A percentile compares a stretch with the other conserved stretches of the same genome.
Conservation (phyloP, 2,888 invertebrate genomes). For the Erannis defoliaria region DNA sequence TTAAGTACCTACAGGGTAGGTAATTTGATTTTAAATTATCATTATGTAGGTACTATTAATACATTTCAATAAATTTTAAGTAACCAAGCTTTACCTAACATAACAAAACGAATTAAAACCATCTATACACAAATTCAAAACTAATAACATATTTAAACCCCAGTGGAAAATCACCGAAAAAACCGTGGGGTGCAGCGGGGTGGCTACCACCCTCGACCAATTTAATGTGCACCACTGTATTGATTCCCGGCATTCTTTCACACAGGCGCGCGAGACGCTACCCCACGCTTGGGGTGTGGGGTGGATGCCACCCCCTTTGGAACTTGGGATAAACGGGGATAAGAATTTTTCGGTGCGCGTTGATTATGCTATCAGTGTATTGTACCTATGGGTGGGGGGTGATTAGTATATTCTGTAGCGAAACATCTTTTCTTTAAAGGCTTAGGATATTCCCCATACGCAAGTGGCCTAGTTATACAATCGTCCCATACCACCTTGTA, state of each 20-base stretch:
- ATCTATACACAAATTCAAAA: conserved; percentile 30
- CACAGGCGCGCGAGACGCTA: conserved; percentile 80
- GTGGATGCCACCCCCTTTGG: conserved; percentile 49
- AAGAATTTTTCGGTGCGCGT: conserved; percentile 72
- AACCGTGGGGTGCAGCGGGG: conserved; percentile 55
- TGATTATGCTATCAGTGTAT: conserved; percentile 45
- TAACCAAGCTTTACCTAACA: not conserved
- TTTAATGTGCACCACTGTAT: conserved; percentile 84
- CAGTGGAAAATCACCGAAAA: conserved; percentile 61
- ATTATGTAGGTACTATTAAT: too few species aligned
- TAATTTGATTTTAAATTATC: too few species aligned
- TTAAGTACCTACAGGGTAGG: too few species aligned
- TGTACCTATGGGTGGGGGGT: not conserved
- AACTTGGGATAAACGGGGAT: conserved; percentile 74
- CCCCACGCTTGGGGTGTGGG: conserved; percentile 43
- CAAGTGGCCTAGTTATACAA: too few species aligned
- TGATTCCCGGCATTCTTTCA: conserved; percentile 83
- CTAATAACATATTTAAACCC: conserved; percentile 49
- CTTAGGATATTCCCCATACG: too few species aligned
- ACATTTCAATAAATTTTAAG: too few species aligned
- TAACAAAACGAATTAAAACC: conserved; percentile 20
- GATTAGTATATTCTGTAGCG: too few species aligned
- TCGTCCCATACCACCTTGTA: too few species aligned
- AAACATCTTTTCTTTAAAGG: too few species aligned
- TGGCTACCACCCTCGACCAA: conserved; percentile 63